Conservation (phyloP, 2,797 vertebrate genomes). For the Monodelphis domestica region DNA sequence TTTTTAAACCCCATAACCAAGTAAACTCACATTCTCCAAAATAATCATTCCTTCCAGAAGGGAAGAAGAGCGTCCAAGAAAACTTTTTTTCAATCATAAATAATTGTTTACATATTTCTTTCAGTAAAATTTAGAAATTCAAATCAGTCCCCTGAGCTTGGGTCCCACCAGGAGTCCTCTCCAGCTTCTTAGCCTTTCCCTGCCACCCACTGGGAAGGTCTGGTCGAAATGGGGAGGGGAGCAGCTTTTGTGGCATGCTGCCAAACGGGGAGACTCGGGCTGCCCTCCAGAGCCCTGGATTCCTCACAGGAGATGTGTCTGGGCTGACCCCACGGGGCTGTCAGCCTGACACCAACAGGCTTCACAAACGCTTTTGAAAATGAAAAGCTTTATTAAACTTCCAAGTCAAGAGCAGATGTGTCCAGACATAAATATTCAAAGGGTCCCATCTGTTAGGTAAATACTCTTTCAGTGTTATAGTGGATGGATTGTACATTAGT, state of each 20-base stretch:
- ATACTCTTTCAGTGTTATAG: constrained; percentile 68
- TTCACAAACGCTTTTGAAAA: constrained; percentile 74
- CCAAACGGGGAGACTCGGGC: constrained; percentile 55
- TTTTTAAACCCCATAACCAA: background rate
- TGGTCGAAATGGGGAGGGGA: background rate
- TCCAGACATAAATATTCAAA: constrained; percentile 81
- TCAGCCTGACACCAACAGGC: constrained; percentile 69
- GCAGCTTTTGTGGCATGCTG: constrained; percentile 38
- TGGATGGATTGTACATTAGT: constrained; percentile 18
- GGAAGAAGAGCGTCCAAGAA: background rate
- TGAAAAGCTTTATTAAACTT: constrained; percentile 81
- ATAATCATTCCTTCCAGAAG: background rate
- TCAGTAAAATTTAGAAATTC: background rate
- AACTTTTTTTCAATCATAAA: constrained; percentile 10
- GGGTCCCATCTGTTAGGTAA: constrained; percentile 80
- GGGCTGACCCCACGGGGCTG: constrained; percentile 60
- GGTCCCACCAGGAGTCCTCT: background rate
- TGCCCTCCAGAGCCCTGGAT: background rate
- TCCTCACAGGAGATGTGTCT: constrained; percentile 34
- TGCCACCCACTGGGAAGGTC: background rate
- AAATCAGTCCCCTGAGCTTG: background rate
- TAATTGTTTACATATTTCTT: background rate
- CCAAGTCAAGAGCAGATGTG: constrained; percentile 79
- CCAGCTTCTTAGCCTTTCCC: constrained; percentile 4
- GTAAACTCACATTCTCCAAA: background rate